phyloP scores from a whole-genome alignment of 2,113 vertebrate genomes.

The Alligator sinensis region DNA sequence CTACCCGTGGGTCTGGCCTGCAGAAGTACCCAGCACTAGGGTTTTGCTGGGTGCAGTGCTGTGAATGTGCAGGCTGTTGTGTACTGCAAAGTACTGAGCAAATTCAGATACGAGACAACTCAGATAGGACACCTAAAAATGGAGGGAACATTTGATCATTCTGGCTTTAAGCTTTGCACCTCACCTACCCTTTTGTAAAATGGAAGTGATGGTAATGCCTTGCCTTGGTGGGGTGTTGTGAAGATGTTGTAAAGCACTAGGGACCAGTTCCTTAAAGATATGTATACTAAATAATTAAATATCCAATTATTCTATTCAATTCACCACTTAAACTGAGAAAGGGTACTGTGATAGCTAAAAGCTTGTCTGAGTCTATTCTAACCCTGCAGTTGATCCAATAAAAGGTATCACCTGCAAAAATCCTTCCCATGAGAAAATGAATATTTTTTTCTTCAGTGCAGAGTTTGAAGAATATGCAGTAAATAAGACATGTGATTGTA shows the following conservation, averaged over 20 bases:
- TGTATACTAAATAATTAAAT: too few relatives aligned
- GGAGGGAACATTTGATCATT: too few relatives aligned
- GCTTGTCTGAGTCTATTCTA: too few relatives aligned
- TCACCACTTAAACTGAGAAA: too few relatives aligned
- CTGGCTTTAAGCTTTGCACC: background rate
- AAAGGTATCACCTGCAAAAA: too few relatives aligned
- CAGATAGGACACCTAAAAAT: background rate
- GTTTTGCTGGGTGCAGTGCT: background rate
- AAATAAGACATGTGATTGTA: background rate
- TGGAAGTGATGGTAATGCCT: background rate
- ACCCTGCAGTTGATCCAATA: too few relatives aligned
- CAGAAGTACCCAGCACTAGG: background rate
- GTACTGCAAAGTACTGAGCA: rapidly evolving
- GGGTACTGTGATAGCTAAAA: too few relatives aligned
- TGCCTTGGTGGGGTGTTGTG: background rate
- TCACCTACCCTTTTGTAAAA: background rate
- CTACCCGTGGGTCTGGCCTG: background rate
- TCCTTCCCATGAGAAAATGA: rapidly evolving
- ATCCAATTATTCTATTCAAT: too few relatives aligned
- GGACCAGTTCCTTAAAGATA: background rate
- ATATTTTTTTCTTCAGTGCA: background rate
- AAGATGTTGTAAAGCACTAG: background rate
- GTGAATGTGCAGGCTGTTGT: rapidly evolving
- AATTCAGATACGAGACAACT: background rate
- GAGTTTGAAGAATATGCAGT: background rate